Evolutionary conservation across 1,140 invertebrate species (phyloP).

Genomic region (Patella vulgata): DNA sequence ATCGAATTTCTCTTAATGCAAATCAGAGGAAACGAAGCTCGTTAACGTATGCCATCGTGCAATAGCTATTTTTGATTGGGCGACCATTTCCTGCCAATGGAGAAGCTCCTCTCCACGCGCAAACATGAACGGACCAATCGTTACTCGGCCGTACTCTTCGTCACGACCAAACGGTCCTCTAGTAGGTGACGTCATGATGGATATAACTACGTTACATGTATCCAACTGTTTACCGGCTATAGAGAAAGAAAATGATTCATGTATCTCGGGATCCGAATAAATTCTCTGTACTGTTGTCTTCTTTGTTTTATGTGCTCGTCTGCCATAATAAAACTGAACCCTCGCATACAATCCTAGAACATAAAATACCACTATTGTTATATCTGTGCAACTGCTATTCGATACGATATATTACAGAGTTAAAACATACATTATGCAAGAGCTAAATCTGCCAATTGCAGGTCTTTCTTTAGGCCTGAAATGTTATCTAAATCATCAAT

Average conservation of each 20-base stretch:
- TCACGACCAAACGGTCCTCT: constrained; percentile 30
- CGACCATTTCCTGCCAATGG: constrained; percentile 66
- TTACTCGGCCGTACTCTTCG: constrained; percentile 53
- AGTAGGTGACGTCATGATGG: constrained; percentile 45
- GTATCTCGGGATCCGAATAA: constrained; percentile 49
- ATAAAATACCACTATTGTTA: constrained; percentile 12
- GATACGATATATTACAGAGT: too few relatives aligned
- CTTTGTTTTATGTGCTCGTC: constrained; percentile 59
- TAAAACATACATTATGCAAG: too few relatives aligned
- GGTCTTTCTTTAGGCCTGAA: too few relatives aligned
- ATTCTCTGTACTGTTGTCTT: constrained; percentile 42
- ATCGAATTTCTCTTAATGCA: neutral
- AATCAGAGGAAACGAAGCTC: neutral
- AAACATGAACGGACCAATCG: constrained; percentile 64
- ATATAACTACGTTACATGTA: constrained; percentile 53
- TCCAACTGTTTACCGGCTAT: constrained; percentile 55
- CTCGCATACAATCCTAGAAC: constrained; percentile 56
- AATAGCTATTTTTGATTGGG: constrained; percentile 45
- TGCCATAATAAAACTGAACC: constrained; percentile 57
- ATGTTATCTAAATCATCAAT: too few relatives aligned
- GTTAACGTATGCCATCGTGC: constrained; percentile 51
- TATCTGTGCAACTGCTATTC: too few relatives aligned
- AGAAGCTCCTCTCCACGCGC: constrained; percentile 60
- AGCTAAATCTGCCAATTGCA: too few relatives aligned
- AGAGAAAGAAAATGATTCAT: constrained; percentile 62